Evolutionary conservation across 2,888 invertebrate species (phyloP), one percentile per base, ranked within the genome.

Genomic region (Drosophila planitibia): DNA sequence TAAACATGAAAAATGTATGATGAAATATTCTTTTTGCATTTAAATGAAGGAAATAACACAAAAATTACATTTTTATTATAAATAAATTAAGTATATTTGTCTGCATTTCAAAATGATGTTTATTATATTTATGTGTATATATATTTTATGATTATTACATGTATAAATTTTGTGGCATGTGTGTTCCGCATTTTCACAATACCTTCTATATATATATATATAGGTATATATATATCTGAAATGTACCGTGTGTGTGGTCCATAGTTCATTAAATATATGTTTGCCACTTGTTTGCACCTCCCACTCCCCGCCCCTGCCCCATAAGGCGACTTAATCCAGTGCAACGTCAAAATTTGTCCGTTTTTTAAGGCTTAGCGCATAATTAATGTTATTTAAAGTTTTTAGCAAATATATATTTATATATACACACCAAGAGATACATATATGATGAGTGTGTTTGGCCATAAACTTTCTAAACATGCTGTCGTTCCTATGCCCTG

Each of bases 311-410:
- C 14, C 25, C 47, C 9, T 4, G 2, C 14, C 7, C 0, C 70
- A 68, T 68, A 81, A 74, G 81, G 65, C 55, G 74, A 54, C 81
- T 77, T 77, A 80, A 80, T 80, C 80, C 80, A 80, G 78, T 71
- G 60, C 67, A 77, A 74, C 63, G 74, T 81, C 78, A 74, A 77
- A 81, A 81, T 81, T 81, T 77, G 81, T 80, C 80, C 67, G 70
- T 67, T 81, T 61, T 53, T 63, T 70, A 71, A 69, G 68, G 81
- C 74, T 80, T 77, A 81, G 74, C 68, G 70, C 77, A 81, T 80
- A 81, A 80, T 81, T 81, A 81, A 80, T 80, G 81, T 77, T 74
- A 77, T 81, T 81, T 81, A 77, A 74, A 81, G 77, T 79, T 79
- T 71, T 79, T 71, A 53, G 44, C 49, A 41, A 41, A 55, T 41